Conservation (phyloP, 2,888 invertebrate genomes). For the Drosophila sordidula region DNA sequence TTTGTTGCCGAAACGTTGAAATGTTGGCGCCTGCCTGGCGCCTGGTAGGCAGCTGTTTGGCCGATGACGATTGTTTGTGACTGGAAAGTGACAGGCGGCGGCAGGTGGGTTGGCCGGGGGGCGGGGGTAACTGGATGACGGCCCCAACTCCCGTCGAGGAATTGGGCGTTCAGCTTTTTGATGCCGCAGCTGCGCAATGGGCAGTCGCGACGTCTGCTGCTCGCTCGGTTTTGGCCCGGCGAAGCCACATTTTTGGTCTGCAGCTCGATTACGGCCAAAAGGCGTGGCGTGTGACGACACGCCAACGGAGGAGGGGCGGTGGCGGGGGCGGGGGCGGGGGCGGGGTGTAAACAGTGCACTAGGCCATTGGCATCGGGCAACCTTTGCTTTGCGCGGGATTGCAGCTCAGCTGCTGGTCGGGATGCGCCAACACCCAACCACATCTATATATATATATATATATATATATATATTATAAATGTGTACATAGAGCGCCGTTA, state of each 20-base stretch:
- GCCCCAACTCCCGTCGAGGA: conserved; percentile 8
- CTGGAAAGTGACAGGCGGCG: conserved; percentile 59
- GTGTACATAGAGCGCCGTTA: conserved; percentile 18
- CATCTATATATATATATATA: conserved; percentile 1
- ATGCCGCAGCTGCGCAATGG: conserved; percentile 66
- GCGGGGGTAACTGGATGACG: neutral
- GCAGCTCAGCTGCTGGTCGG: conserved; percentile 63
- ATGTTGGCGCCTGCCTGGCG: conserved; percentile 63
- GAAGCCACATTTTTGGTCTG: conserved; percentile 25
- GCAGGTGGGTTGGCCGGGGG: neutral
- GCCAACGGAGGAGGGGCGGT: conserved; percentile 3
- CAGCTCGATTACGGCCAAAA: conserved; percentile 39
- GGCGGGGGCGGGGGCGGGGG: neutral
- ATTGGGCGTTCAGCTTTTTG: conserved; percentile 75
- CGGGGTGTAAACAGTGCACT: conserved; percentile 64
- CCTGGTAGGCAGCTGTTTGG: conserved; percentile 76
- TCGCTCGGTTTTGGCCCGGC: conserved; percentile 53
- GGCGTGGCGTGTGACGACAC: conserved; percentile 42
- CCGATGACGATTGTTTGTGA: conserved; percentile 63
- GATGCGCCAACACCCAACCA: conserved; percentile 47
- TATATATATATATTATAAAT: neutral
- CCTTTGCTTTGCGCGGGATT: conserved; percentile 65
- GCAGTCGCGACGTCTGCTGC: conserved; percentile 2
- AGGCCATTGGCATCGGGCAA: conserved; percentile 77
- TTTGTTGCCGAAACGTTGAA: conserved; percentile 54